These are phyloP conservation scores for Tricholauxania praeusta DNA, from an alignment of 2,888 invertebrate genomes.

Conservation along the genomic window DNA sequence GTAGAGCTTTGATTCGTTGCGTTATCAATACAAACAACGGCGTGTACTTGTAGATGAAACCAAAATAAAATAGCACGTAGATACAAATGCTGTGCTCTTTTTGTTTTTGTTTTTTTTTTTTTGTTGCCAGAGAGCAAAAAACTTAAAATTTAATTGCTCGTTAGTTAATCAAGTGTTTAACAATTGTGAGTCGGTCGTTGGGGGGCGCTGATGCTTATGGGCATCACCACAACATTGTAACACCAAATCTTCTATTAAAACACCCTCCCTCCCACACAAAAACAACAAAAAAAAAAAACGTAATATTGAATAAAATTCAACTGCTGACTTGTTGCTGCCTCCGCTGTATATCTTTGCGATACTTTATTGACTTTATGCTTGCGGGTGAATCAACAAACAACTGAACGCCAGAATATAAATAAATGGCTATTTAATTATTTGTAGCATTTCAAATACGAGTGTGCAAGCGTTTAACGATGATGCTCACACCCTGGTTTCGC, in stretches of 20 bases:
- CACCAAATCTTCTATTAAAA: slow-evolving; percentile 13
- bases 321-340: slow-evolving; percentile 32
- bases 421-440: slow-evolving; percentile 63
- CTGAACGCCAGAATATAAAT: slow-evolving; percentile 47
- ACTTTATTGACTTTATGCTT: slow-evolving; percentile 36
- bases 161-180: slow-evolving; percentile 37
- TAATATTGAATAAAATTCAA: not conserved
- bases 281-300: not conserved
- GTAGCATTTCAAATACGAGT: slow-evolving; percentile 36
- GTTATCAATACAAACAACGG: too few species aligned
- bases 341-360: slow-evolving; percentile 15
- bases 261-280: slow-evolving; percentile 10
- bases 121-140: slow-evolving; percentile 1
- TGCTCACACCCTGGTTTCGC: slow-evolving; percentile 27
- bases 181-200: slow-evolving; percentile 19
- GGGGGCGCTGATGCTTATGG: not conserved
- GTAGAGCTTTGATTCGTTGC: slow-evolving; percentile 10
- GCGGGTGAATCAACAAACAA: slow-evolving; percentile 37
- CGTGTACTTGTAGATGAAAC: too few species aligned
- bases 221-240: slow-evolving; percentile 10
- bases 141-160: slow-evolving; percentile 32
- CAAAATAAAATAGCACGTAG: too few species aligned
- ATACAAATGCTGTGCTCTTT: too few species aligned
- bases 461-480: slow-evolving; percentile 29
- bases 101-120: too few species aligned